A percentile compares a stretch with the other conserved stretches of the same genome.
Evolutionary conservation across 2,888 invertebrate species (phyloP).

Genomic region (Hylaea fasciaria): DNA sequence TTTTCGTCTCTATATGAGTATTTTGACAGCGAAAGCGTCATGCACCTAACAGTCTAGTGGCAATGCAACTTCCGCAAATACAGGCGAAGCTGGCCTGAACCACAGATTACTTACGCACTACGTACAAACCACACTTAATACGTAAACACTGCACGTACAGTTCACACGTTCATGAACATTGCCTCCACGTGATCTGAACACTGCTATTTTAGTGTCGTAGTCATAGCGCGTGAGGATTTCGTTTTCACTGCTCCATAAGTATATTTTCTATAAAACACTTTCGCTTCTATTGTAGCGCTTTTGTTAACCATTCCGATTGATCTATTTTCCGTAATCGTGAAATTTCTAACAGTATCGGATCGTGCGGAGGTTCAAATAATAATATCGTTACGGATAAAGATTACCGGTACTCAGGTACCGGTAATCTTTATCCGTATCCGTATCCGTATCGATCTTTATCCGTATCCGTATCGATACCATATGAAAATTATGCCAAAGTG

Average conservation of each 20-base stretch:
- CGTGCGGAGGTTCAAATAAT: background rate
- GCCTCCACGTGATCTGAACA: conserved; percentile 44
- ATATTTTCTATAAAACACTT: conserved; percentile 35
- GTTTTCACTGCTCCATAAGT: conserved; percentile 74
- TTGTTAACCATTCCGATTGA: conserved; percentile 13
- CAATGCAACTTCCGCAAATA: background rate
- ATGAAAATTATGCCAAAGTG: no score
- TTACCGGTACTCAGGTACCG: no score
- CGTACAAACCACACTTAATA: background rate
- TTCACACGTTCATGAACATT: conserved; percentile 49
- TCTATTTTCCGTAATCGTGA: conserved; percentile 10
- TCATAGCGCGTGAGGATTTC: conserved; percentile 54
- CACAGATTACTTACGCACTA: no score
- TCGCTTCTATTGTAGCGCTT: conserved; percentile 29
- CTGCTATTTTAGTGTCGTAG: conserved; percentile 58
- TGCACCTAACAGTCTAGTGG: no score
- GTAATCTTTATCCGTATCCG: no score
- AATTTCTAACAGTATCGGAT: conserved; percentile 1
- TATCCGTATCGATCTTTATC: no score
- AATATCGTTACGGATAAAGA: no score
- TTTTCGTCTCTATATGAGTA: no score
- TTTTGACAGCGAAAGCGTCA: no score
- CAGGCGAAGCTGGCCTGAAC: background rate
- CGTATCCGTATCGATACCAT: no score
- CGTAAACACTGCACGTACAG: conserved; percentile 42